Conservation (phyloP, 1,140 invertebrate species). For the Bursaphelenchus mucronatus region DNA sequence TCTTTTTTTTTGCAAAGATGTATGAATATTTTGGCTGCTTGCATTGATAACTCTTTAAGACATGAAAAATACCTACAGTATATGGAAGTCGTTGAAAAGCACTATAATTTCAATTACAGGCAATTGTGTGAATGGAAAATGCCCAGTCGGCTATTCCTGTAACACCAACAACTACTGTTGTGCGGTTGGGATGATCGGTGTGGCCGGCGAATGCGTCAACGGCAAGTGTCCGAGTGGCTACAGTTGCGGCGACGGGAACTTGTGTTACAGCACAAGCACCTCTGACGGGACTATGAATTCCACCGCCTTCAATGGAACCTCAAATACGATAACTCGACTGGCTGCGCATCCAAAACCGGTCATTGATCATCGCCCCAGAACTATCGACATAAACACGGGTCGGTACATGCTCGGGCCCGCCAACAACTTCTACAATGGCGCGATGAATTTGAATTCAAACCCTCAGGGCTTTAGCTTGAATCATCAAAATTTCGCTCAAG, state of each 20-base stretch:
- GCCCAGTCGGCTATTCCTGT: slow-evolving; percentile 10
- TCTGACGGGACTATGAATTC: not conserved
- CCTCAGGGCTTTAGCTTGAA: no score
- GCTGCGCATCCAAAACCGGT: slow-evolving; percentile 3
- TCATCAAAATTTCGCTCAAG: no score
- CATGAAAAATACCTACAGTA: no score
- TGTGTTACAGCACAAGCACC: slow-evolving; percentile 3
- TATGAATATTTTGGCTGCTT: no score
- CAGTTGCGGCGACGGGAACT: slow-evolving; percentile 10
- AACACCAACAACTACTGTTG: slow-evolving; percentile 25
- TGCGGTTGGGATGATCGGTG: slow-evolving; percentile 13
- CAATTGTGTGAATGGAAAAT: slow-evolving; percentile 33
- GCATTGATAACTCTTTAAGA: no score
- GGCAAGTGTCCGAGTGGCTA: slow-evolving; percentile 30
- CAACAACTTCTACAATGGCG: no score
- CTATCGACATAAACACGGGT: no score
- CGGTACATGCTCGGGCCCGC: no score
- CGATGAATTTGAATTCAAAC: no score
- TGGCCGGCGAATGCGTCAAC: slow-evolving; percentile 32
- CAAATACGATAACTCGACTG: not conserved
- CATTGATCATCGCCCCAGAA: not conserved
- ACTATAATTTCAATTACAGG: slow-evolving; percentile 17
- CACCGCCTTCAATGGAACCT: not conserved
- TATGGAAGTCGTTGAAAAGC: slow-evolving; percentile 12
- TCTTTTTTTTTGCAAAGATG: no score